A percentile compares a stretch with the other conserved stretches of the same genome.
Evolutionary conservation across 2,797 vertebrate genomes (phyloP).

Genomic region (Calcarius lapponicus): DNA sequence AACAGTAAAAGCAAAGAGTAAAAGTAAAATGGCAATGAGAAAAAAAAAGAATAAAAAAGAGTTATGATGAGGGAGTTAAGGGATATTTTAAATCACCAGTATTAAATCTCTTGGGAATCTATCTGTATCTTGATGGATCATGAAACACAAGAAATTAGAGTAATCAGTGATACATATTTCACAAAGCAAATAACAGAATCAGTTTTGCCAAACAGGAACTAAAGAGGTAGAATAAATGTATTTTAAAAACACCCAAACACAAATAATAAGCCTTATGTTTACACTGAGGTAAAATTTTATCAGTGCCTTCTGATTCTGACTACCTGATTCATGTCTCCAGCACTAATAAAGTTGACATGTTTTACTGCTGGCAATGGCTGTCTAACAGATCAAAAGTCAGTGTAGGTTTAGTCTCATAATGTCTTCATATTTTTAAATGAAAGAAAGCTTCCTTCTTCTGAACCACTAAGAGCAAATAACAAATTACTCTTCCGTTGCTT

Average conservation of each 20-base stretch:
- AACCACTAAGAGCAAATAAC: conserved; percentile 75
- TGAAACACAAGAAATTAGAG: background rate
- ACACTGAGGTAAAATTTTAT: conserved; percentile 57
- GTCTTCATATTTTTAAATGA: conserved; percentile 57
- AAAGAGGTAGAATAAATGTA: background rate
- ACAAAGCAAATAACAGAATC: background rate
- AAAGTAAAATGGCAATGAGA: background rate
- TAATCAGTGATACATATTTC: background rate
- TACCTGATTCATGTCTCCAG: conserved; percentile 23
- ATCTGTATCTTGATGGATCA: background rate
- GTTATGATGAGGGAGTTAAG: background rate
- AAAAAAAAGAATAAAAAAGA: background rate
- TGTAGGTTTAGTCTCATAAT: conserved; percentile 69
- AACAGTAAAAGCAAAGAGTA: background rate
- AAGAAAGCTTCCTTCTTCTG: conserved; percentile 67
- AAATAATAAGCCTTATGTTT: conserved; percentile 13
- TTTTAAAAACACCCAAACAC: background rate
- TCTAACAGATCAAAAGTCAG: conserved; percentile 55
- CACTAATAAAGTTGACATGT: conserved; percentile 60
- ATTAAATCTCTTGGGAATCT: background rate
- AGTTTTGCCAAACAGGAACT: background rate
- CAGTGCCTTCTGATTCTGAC: conserved; percentile 39
- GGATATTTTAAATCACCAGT: background rate
- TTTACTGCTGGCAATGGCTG: conserved; percentile 55
- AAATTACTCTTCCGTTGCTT: conserved; percentile 49